Base-by-base conservation (phyloP, 2,888 invertebrate species). In the Marronus borbonicus region DNA sequence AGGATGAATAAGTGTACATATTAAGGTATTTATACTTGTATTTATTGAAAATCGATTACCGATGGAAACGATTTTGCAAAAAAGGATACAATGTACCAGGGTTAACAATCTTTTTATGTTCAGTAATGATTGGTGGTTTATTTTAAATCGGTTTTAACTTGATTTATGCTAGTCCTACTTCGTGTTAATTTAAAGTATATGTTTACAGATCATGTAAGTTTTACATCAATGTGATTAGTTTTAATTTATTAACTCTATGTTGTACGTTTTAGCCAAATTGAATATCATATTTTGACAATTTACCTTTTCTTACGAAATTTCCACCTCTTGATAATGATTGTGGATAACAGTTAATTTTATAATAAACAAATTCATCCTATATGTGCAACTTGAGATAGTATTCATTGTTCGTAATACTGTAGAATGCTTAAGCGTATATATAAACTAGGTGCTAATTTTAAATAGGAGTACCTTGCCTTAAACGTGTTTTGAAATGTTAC, bases 401-500 rank as follows among this genome's bases (percentile, higher is more conserved):
- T 74, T 72, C 44, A 20, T 44, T 74, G 72, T 60, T 74, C 60
- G 60, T 60, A 49, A 74, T 74, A 60, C 44, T 44, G 72, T 74
- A 74, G 44, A 44, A 60, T 31, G 72, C 58, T 72, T 60, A 74
- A 74, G 20, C 17, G 8, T 31, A 58, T 58, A n/a, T 17, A 24
- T 58, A 20, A 72, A 44, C 12, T 68, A 60, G 58, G 36, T 60
- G 24, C 60, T 68, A 24, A 68, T 44, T 17, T 12, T 68, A 20
- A 60, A 44, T 60, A 10, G 14, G 24, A 20, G 72, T 74, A 74
- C 72, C 72, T 74, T 58, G 39, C 60, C 60, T 74, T 62, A 60
- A 58, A 74, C 72, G 44, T 74, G 72, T 44, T 44, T 58, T 52
- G 24, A 66, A 76, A 60, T 76, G 44, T 58, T 68, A 68, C 44